Percentiles rank a stretch among this genome's conserved stretches.
Conservation (phyloP, 2,797 vertebrate genomes). For the Etheostoma perlongum region DNA sequence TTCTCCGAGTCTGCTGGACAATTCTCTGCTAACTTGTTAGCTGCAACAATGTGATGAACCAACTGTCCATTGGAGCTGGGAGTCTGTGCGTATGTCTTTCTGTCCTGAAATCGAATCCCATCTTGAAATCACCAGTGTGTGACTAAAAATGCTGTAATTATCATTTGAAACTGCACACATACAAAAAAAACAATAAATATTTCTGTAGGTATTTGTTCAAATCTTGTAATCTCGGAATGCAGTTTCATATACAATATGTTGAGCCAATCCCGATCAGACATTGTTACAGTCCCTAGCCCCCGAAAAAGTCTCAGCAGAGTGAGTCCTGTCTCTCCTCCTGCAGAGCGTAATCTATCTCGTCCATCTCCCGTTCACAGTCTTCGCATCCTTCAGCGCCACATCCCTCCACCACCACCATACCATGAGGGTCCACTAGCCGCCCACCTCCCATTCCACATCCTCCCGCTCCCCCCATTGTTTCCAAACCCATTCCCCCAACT, state of each 20-base stretch:
- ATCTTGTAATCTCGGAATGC: neutral
- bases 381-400: conserved; percentile 82
- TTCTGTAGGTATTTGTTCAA: neutral
- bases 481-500: conserved; percentile 12
- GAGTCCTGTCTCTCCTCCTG: conserved; percentile 76
- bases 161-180: neutral
- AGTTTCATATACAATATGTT: neutral
- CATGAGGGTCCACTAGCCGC: conserved; percentile 61
- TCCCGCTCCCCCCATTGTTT: conserved; percentile 22
- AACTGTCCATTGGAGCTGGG: neutral
- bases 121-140: neutral
- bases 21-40: neutral
- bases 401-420: conserved; percentile 77
- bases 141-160: neutral
- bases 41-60: neutral
- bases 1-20: neutral
- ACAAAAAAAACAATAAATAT: neutral
- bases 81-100: neutral
- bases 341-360: conserved; percentile 76
- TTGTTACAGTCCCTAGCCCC: neutral
- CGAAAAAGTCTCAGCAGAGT: conserved; percentile 62
- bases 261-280: neutral
- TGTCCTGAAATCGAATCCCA: neutral
- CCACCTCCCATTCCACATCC: conserved; percentile 33
- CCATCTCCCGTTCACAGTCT: conserved; percentile 84